Percentiles rank a stretch among this genome's conserved stretches.
phyloP scores from a whole-genome alignment of 2,113 vertebrate genomes.

The Catagonus wagneri region DNA sequence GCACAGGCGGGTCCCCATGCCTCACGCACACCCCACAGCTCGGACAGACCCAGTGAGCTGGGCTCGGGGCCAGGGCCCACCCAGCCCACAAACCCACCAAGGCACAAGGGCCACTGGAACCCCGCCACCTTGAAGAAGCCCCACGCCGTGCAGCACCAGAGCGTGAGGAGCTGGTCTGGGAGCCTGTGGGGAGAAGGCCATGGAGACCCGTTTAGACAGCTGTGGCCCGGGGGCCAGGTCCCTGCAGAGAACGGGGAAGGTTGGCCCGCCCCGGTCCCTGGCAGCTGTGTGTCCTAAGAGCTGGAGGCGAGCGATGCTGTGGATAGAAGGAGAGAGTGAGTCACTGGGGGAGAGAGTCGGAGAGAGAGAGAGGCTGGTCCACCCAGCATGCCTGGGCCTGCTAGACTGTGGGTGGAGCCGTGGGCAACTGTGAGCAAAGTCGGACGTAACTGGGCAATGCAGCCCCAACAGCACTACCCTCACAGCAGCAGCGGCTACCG shows the following conservation, averaged over 20 bases:
- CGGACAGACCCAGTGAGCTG: constrained; percentile 42
- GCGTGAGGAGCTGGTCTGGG: neutral
- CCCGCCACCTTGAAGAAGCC: constrained; percentile 19
- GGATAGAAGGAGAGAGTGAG: constrained; percentile 74
- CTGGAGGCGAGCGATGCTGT: constrained; percentile 55
- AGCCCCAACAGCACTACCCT: neutral
- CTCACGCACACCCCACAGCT: constrained; percentile 50
- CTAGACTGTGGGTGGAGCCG: constrained; percentile 76
- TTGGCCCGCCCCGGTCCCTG: neutral
- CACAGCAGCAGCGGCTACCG: neutral
- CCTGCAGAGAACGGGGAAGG: constrained; percentile 53
- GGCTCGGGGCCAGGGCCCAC: constrained; percentile 58
- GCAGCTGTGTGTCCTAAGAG: constrained; percentile 30
- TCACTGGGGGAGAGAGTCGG: constrained; percentile 62
- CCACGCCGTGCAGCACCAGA: neutral
- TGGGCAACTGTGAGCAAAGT: constrained; percentile 52
- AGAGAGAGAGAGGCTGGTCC: constrained; percentile 61
- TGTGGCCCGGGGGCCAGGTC: neutral
- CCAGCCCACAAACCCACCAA: constrained; percentile 61
- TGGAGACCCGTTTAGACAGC: neutral
- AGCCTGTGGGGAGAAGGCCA: constrained; percentile 49
- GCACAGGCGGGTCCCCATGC: constrained; percentile 48
- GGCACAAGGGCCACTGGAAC: neutral
- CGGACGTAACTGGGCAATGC: neutral
- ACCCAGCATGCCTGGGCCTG: constrained; percentile 71